A percentile compares a stretch with the other conserved stretches of the same genome.
Evolutionary conservation across 2,113 vertebrate genomes (phyloP).

Genomic region (Rhinichthys klamathensis): DNA sequence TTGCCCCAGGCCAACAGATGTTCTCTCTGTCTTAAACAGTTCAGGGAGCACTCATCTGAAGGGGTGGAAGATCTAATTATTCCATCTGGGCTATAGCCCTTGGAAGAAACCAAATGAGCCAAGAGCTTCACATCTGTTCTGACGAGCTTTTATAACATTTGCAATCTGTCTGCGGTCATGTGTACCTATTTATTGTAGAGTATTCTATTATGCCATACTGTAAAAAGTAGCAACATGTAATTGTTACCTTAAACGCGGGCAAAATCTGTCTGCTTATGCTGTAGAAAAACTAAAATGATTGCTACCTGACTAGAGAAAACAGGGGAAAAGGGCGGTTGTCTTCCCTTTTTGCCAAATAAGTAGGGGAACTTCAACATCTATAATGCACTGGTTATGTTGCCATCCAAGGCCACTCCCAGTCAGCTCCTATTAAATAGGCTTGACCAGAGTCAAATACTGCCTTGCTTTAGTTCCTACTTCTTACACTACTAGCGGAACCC

Average conservation of each 20-base stretch:
- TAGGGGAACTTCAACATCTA: too few relatives aligned
- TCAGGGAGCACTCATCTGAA: slow-evolving; percentile 28
- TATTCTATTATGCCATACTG: neutral
- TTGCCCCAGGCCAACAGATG: slow-evolving; percentile 49
- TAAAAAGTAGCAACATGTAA: neutral
- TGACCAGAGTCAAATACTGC: too few relatives aligned
- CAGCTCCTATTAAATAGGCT: too few relatives aligned
- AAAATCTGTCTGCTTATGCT: too few relatives aligned
- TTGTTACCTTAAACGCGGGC: neutral
- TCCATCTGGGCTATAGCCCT: slow-evolving; percentile 25
- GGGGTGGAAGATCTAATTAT: slow-evolving; percentile 32
- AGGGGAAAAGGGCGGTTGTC: too few relatives aligned
- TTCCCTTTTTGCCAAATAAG: too few relatives aligned
- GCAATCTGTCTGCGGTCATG: neutral
- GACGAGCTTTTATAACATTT: neutral
- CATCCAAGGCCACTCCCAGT: too few relatives aligned
- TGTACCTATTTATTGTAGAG: neutral
- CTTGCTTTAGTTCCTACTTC: too few relatives aligned
- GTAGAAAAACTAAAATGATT: too few relatives aligned
- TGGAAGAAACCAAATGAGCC: slow-evolving; percentile 19
- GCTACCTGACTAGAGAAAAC: too few relatives aligned
- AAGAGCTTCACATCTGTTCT: neutral
- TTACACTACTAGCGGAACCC: too few relatives aligned
- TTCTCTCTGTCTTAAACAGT: slow-evolving; percentile 37
- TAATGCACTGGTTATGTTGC: too few relatives aligned